phyloP scores from a whole-genome alignment of 2,113 vertebrate genomes.

The Corythoichthys haematopterus region DNA sequence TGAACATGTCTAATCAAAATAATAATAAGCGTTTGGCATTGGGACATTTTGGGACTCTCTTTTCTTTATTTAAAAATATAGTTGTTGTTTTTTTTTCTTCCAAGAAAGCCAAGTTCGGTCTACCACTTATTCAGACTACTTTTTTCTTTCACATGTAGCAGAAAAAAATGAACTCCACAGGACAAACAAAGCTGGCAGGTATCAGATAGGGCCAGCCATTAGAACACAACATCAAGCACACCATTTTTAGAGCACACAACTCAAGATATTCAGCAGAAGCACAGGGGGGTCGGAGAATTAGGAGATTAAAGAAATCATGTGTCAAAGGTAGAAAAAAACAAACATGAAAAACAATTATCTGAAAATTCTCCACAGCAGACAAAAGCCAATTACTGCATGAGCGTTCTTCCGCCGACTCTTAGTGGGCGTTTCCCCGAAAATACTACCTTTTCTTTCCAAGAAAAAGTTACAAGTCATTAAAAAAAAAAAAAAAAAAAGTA shows the following conservation, averaged over 20 bases:
- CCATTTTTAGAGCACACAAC: constrained; percentile 53
- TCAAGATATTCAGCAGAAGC: constrained; percentile 52
- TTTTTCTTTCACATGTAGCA: constrained; percentile 72
- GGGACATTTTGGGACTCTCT: constrained; percentile 62
- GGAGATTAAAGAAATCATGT: constrained; percentile 60
- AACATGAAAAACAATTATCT: constrained; percentile 18
- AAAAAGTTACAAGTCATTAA: constrained; percentile 27
- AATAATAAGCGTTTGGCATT: constrained; percentile 27
- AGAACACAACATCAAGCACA: constrained; percentile 68
- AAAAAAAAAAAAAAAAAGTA: constrained; percentile 43
- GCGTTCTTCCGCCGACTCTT: constrained; percentile 27
- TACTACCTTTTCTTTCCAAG: constrained; percentile 16
- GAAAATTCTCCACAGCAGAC: constrained; percentile 42
- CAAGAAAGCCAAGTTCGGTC: constrained; percentile 63
- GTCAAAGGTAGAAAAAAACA: constrained; percentile 31
- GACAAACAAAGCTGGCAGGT: constrained; percentile 52
- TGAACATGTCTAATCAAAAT: constrained; percentile 35
- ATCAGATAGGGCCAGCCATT: constrained; percentile 53
- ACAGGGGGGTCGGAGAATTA: constrained; percentile 39
- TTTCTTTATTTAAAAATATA: constrained; percentile 76
- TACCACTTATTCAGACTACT: constrained; percentile 69
- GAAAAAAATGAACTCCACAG: constrained; percentile 61
- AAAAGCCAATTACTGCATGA: constrained; percentile 41
- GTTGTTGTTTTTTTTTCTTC: constrained; percentile 63
- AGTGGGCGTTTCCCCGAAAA: constrained; percentile 39